A percentile compares a stretch with the other conserved stretches of the same genome.
Evolutionary conservation across 2,888 invertebrate genomes (phyloP).

Genomic region (Lathronympha strigana): DNA sequence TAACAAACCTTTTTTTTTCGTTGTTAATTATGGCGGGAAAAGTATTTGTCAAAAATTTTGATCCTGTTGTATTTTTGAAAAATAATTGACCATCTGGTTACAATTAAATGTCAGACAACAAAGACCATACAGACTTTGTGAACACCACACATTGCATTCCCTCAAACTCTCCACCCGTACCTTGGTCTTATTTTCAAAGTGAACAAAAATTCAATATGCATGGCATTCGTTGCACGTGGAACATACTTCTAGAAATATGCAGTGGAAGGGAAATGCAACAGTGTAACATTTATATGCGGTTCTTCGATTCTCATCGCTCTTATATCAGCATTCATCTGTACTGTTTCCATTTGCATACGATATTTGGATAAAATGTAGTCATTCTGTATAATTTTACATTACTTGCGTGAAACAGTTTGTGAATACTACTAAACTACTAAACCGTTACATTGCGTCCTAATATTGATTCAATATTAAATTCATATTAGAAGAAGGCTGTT

Average conservation of each 20-base stretch:
- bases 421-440: no score
- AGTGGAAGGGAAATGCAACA: conserved; percentile 47
- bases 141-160: conserved; percentile 1
- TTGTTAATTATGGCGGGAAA: no score
- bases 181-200: conserved; percentile 25
- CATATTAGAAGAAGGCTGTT: no score
- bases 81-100: no score
- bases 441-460: no score
- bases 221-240: conserved; percentile 24
- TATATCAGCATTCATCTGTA: conserved; percentile 50
- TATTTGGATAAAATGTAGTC: not conserved
- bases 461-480: no score
- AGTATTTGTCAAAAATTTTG: no score
- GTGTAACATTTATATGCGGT: conserved; percentile 58
- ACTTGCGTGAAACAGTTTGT: no score
- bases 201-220: conserved; percentile 37
- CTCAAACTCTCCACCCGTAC: conserved; percentile 10
- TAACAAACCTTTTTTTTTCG: no score
- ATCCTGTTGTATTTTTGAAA: no score
- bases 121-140: not conserved
- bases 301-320: conserved; percentile 61
- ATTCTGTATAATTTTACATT: no score
- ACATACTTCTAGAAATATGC: conserved; percentile 35
- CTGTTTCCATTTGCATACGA: conserved; percentile 52
- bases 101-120: not conserved